Conservation (phyloP, 2,113 vertebrate genomes). For the Muscicapa adusta region DNA sequence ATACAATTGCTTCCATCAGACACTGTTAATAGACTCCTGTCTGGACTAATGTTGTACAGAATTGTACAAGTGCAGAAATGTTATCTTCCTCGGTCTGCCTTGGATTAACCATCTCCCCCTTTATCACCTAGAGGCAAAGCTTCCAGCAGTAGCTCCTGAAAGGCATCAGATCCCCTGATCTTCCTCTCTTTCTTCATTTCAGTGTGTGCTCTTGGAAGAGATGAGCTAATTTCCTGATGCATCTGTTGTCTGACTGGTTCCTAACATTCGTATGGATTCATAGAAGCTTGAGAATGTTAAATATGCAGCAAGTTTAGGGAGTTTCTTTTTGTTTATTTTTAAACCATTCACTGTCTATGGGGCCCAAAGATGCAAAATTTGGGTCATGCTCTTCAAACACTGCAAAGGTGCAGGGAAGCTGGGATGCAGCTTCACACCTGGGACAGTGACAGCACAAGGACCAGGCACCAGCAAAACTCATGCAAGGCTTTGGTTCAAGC, state of each 20-base stretch:
- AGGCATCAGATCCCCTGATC: neutral
- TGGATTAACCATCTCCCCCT: conserved; percentile 25
- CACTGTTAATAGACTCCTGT: conserved; percentile 64
- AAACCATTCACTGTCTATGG: neutral
- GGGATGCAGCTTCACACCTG: neutral
- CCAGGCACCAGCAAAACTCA: neutral
- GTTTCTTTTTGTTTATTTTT: neutral
- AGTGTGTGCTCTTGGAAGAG: neutral
- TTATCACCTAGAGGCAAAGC: conserved; percentile 28
- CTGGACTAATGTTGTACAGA: conserved; percentile 58
- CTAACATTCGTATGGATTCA: neutral
- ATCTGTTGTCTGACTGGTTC: neutral
- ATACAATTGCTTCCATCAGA: conserved; percentile 65
- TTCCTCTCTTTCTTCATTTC: conserved; percentile 22
- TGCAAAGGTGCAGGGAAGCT: neutral
- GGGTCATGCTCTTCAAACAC: neutral
- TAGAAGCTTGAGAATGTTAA: neutral
- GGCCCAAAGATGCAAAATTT: neutral
- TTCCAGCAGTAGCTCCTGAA: neutral
- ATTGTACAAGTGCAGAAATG: conserved; percentile 39
- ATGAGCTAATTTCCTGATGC: conserved; percentile 23
- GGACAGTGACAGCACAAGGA: neutral
- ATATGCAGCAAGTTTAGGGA: neutral
- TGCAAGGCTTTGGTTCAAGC: neutral
- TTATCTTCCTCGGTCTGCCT: neutral